These are phyloP conservation scores for Chloroceryle inda DNA, from an alignment of 2,797 vertebrate genomes.

Conservation along the genomic window DNA sequence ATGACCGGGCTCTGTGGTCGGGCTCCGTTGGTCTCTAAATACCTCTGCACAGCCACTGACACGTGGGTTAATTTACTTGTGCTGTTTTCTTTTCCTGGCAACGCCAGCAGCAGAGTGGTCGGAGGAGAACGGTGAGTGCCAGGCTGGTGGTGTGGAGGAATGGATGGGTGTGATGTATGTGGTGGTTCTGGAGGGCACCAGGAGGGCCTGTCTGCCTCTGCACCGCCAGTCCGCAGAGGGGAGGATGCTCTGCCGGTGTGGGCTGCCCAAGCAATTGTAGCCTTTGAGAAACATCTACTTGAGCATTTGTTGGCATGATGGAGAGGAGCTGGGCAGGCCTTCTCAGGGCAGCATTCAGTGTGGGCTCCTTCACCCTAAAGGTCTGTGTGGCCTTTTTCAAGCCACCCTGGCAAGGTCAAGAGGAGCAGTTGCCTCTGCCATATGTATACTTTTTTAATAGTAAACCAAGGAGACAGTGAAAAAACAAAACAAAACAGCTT, in stretches of 20 bases:
- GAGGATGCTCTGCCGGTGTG: background rate
- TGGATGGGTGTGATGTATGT: accelerated
- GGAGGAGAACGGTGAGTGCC: constrained; percentile 52
- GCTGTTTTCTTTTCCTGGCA: constrained; percentile 51
- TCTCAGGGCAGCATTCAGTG: accelerated
- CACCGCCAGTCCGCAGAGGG: background rate
- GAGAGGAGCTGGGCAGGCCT: background rate
- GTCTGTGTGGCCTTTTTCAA: background rate
- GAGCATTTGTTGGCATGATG: background rate
- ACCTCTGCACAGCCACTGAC: accelerated
- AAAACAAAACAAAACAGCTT: background rate
- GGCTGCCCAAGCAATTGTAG: accelerated
- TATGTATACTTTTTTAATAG: background rate
- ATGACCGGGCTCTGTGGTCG: background rate
- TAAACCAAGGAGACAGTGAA: background rate
- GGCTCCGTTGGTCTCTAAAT: accelerated
- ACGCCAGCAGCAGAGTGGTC: constrained; percentile 33
- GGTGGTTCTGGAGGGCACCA: background rate
- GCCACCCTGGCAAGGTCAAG: background rate
- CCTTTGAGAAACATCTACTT: background rate
- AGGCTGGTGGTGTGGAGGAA: background rate
- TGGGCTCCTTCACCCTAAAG: background rate
- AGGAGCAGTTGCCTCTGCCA: background rate
- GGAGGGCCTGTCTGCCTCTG: background rate
- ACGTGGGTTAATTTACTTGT: background rate